Conservation (phyloP, 2,888 invertebrate genomes). For the Caenorhabditis sp. region DNA sequence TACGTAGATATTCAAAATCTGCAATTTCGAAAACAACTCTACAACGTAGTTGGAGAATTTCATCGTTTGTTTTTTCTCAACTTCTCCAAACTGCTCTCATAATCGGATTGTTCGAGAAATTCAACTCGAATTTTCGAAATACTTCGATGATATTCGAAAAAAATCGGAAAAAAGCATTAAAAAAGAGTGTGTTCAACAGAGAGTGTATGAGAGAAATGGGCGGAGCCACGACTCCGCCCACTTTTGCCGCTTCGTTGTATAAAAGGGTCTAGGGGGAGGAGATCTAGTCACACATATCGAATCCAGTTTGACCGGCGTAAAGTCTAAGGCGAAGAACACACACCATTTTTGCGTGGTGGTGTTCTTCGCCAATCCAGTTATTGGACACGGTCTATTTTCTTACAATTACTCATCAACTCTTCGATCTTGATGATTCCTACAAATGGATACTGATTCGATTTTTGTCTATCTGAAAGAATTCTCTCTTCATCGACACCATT, state of each 20-base stretch:
- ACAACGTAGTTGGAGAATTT: no score
- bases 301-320: conserved; percentile 20
- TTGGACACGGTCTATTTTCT: background rate
- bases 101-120: no score
- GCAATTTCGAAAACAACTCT: no score
- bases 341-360: conserved; percentile 6
- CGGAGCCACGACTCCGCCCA: conserved; percentile 25
- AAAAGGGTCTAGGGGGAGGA: conserved; percentile 34
- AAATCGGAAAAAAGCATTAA: conserved; percentile 27
- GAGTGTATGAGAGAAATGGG: conserved; percentile 26
- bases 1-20: no score
- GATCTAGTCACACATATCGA: conserved; percentile 40
- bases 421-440: conserved; percentile 16
- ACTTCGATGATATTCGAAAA: conserved; percentile 39
- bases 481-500: background rate
- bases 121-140: no score
- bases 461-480: background rate
- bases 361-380: background rate
- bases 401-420: conserved; percentile 16
- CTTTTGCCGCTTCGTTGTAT: conserved; percentile 14
- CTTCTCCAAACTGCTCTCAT: no score
- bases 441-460: background rate
- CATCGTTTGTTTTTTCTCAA: no score
- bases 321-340: background rate
- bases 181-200: conserved; percentile 18